These are phyloP conservation scores for Apamea monoglypha DNA, from an alignment of 2,888 invertebrate genomes.

Conservation along the genomic window DNA sequence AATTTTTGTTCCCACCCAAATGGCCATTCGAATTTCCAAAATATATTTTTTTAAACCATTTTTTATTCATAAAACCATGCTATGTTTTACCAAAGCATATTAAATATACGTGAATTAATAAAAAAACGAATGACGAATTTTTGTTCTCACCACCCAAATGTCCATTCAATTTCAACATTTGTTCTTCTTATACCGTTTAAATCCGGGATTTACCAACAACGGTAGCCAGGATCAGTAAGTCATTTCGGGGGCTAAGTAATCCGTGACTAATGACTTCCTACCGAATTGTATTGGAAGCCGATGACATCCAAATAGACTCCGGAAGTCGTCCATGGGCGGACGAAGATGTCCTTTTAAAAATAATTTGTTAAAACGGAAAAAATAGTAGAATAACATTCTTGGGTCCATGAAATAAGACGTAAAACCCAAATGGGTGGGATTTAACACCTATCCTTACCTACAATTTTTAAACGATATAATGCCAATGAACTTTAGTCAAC, in stretches of 20 bases:
- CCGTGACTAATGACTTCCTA: conserved; percentile 80
- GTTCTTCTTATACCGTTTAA: conserved; percentile 6
- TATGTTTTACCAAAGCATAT: background rate
- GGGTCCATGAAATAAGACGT: background rate
- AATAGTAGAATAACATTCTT: background rate
- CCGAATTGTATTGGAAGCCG: conserved; percentile 71
- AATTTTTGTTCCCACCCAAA: too few species aligned
- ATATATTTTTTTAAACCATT: too few species aligned
- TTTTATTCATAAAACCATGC: background rate
- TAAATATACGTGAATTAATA: background rate
- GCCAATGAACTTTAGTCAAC: background rate
- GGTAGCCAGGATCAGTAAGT: conserved; percentile 40
- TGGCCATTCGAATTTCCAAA: too few species aligned
- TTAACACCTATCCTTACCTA: too few species aligned
- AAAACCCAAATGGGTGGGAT: background rate
- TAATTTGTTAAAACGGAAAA: conserved; percentile 46
- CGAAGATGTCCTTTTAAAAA: conserved; percentile 44
- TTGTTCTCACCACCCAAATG: background rate
- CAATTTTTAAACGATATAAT: background rate
- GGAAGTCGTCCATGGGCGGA: conserved; percentile 56
- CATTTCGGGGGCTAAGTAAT: conserved; percentile 64
- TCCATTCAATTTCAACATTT: conserved; percentile 3
- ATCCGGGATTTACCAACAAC: conserved; percentile 45
- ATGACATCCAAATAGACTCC: conserved; percentile 73
- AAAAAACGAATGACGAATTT: background rate